A percentile compares a stretch with the other conserved stretches of the same genome.
phyloP scores from a whole-genome alignment of 2,797 vertebrate genomes.

The Crocodylus rhombifer region DNA sequence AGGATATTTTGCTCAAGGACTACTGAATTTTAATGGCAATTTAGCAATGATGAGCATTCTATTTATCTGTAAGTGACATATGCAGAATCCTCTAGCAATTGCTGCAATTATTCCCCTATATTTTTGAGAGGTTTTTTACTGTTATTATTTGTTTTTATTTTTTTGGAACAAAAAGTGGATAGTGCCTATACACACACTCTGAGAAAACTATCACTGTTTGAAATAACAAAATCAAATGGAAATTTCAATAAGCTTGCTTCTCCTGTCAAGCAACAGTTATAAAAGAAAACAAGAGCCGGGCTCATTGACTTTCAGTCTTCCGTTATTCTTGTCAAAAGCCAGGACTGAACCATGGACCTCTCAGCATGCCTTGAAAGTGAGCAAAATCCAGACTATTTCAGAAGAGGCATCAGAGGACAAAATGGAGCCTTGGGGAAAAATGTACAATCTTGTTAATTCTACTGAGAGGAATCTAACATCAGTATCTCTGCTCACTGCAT shows the following conservation, averaged over 20 bases:
- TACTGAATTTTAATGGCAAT: not conserved
- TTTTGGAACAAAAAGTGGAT: not conserved
- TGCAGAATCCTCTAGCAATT: not conserved
- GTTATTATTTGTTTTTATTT: not conserved
- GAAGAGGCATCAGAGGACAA: not conserved
- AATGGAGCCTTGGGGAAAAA: not conserved
- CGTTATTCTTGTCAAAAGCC: not conserved
- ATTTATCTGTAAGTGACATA: not conserved
- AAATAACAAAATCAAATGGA: not conserved
- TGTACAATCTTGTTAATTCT: accelerated
- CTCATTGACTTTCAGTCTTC: not conserved
- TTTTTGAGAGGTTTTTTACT: not conserved
- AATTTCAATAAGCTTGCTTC: not conserved
- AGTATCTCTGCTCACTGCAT: accelerated
- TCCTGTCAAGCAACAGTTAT: not conserved
- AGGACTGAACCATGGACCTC: accelerated
- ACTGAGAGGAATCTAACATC: not conserved
- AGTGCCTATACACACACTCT: not conserved
- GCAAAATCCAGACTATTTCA: not conserved
- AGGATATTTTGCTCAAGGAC: not conserved
- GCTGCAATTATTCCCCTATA: not conserved
- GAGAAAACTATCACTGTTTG: not conserved
- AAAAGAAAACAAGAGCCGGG: not conserved
- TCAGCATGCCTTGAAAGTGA: not conserved
- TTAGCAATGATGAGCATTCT: not conserved